Conservation (phyloP, 2,797 vertebrate genomes). For the Corythornis leucogaster region DNA sequence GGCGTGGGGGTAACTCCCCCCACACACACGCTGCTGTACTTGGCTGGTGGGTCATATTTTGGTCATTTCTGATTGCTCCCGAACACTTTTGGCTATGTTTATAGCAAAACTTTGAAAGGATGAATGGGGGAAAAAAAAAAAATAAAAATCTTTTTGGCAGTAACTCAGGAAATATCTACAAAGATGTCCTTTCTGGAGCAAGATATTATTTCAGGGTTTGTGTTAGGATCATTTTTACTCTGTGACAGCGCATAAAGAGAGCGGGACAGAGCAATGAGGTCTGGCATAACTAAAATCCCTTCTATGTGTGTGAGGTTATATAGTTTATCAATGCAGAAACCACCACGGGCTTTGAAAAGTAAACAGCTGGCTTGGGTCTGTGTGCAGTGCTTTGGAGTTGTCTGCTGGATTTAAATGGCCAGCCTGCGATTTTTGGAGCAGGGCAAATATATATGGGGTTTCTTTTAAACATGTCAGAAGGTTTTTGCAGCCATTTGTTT, state of each 20-base stretch:
- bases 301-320: slow-evolving; percentile 64
- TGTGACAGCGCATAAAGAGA: slow-evolving; percentile 50
- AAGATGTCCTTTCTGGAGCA: slow-evolving; percentile 55
- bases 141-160: slow-evolving; percentile 25
- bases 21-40: not conserved
- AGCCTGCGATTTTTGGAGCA: not conserved
- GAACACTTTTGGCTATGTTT: slow-evolving; percentile 46
- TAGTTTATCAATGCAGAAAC: slow-evolving; percentile 70
- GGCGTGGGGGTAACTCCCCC: not conserved
- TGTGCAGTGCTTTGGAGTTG: not conserved
- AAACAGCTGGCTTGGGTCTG: slow-evolving; percentile 63
- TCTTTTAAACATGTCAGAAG: slow-evolving; percentile 34
- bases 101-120: slow-evolving; percentile 64
- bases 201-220: slow-evolving; percentile 56
- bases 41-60: not conserved
- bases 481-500: slow-evolving; percentile 34
- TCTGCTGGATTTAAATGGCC: slow-evolving; percentile 40
- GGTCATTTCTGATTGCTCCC: slow-evolving; percentile 63
- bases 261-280: slow-evolving; percentile 27
- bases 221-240: slow-evolving; percentile 55
- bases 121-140: slow-evolving; percentile 36
- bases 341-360: slow-evolving; percentile 59
- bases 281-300: slow-evolving; percentile 59
- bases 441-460: not conserved
- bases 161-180: slow-evolving; percentile 56